A percentile compares a stretch with the other conserved stretches of the same genome.
Conservation (phyloP, 2,888 invertebrate genomes). For the Metacarcinus magister region DNA sequence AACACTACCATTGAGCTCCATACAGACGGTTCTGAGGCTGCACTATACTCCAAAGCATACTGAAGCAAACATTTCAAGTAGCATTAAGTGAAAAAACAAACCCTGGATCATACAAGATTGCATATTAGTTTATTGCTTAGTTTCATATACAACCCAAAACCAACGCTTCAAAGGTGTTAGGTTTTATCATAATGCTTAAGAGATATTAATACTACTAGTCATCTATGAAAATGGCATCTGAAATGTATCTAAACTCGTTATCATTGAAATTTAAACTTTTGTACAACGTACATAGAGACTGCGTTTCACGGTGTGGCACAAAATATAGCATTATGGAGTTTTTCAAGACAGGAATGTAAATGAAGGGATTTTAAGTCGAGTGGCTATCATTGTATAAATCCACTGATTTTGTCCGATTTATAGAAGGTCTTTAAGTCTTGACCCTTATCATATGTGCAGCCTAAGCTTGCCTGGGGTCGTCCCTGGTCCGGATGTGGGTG, state of each 20-base stretch:
- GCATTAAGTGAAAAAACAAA: too few species aligned
- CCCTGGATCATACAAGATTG: too few species aligned
- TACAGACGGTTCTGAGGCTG: too few species aligned
- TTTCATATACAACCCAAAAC: too few species aligned
- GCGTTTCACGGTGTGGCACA: not conserved
- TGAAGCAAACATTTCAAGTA: too few species aligned
- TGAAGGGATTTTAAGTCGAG: slow-evolving; percentile 87
- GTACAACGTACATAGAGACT: slow-evolving; percentile 66
- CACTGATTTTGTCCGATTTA: slow-evolving; percentile 91
- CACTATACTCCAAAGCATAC: too few species aligned
- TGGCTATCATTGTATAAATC: slow-evolving; percentile 89
- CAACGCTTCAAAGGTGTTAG: too few species aligned
- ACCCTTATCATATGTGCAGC: slow-evolving; percentile 87
- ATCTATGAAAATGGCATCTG: too few species aligned
- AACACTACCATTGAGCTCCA: too few species aligned
- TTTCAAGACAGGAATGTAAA: slow-evolving; percentile 90
- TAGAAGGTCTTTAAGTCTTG: slow-evolving; percentile 91
- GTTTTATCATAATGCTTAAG: too few species aligned
- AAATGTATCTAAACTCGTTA: slow-evolving; percentile 57
- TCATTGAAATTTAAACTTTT: slow-evolving; percentile 18
- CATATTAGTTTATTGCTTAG: too few species aligned
- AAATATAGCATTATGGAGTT: slow-evolving; percentile 88
- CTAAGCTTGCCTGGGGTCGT: slow-evolving; percentile 88
- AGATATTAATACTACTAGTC: not conserved
- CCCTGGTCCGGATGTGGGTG: slow-evolving; percentile 89